Evolutionary conservation across 2,113 vertebrate species (phyloP).

Genomic region (Oryzias woworae): DNA sequence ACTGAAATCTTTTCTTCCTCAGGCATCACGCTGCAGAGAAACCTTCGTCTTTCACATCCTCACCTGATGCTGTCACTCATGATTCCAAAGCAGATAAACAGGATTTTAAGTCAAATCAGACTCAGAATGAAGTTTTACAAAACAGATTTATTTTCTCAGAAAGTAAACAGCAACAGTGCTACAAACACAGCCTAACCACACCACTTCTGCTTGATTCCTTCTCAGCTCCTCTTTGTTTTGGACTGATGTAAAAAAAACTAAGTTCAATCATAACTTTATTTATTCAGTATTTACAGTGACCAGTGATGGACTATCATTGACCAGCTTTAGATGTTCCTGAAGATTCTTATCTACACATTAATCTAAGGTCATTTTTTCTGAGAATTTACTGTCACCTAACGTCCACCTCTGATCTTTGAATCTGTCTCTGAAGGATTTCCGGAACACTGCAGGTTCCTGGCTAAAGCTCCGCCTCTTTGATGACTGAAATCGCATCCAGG

Average conservation of each 20-base stretch:
- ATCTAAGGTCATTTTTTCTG: too few species aligned
- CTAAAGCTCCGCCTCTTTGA: constrained; percentile 57
- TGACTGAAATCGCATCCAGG: constrained; percentile 16
- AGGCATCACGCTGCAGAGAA: too few species aligned
- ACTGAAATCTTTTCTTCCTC: too few species aligned
- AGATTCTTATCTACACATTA: too few species aligned
- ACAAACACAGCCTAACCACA: constrained; percentile 7
- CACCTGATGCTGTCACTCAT: too few species aligned
- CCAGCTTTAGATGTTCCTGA: not conserved
- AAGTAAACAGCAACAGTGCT: constrained; percentile 28
- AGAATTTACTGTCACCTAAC: too few species aligned
- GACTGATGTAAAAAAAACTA: not conserved
- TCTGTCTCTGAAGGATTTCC: too few species aligned
- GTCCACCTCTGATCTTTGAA: too few species aligned
- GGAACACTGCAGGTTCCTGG: not conserved
- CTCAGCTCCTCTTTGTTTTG: not conserved
- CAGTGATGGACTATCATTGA: not conserved
- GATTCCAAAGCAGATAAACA: too few species aligned
- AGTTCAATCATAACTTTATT: constrained; percentile 6
- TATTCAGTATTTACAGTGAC: constrained; percentile 2
- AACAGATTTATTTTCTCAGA: constrained; percentile 47
- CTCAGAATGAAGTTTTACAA: not conserved
- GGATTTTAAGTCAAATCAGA: not conserved
- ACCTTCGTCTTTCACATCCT: too few species aligned
- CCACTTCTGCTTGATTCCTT: not conserved